A percentile compares a stretch with the other conserved stretches of the same genome.
Evolutionary conservation across 2,113 vertebrate species (phyloP).

Genomic region (Lynx canadensis): DNA sequence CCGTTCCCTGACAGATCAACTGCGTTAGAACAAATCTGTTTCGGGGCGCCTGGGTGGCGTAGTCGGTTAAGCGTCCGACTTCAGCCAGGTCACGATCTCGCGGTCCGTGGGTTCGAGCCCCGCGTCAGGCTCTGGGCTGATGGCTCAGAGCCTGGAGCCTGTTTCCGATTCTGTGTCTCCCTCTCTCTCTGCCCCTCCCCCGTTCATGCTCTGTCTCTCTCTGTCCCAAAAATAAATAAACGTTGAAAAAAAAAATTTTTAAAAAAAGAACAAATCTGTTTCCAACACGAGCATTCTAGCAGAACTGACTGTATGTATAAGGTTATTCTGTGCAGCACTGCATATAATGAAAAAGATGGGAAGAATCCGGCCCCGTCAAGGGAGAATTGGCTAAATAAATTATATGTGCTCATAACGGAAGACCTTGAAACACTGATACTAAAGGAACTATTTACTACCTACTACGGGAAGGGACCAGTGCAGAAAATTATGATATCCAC

Average conservation of each 20-base stretch:
- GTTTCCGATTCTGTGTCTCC: too few species aligned
- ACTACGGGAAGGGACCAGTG: not conserved
- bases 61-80: too few species aligned
- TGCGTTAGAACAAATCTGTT: not conserved
- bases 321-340: not conserved
- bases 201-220: too few species aligned
- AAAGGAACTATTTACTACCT: not conserved
- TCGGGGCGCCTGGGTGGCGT: too few species aligned
- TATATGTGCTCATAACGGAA: not conserved
- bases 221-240: too few species aligned
- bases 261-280: not conserved
- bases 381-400: not conserved
- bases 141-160: too few species aligned
- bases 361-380: not conserved
- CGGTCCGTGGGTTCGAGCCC: too few species aligned
- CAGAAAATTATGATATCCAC: not conserved
- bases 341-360: not conserved
- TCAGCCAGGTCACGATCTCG: too few species aligned
- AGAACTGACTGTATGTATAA: too few species aligned
- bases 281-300: not conserved
- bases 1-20: not conserved
- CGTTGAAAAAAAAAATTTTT: too few species aligned
- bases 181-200: too few species aligned
- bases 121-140: too few species aligned
- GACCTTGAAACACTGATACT: rapidly evolving